phyloP scores from a whole-genome alignment of 2,113 vertebrate genomes.

The Pseudonaja textilis region DNA sequence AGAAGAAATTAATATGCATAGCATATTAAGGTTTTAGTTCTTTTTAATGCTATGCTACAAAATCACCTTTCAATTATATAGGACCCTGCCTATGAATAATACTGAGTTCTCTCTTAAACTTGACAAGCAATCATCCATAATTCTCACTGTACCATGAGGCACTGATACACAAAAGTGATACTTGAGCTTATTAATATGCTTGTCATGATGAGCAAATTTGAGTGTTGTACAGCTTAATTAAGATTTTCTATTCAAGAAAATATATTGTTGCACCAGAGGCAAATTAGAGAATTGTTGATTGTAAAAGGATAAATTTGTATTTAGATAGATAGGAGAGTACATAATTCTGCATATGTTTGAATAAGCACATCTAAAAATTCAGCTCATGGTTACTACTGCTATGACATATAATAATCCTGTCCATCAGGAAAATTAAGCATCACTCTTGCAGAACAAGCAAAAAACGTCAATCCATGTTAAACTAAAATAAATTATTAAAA shows the following conservation, averaged over 20 bases:
- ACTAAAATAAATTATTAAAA: background rate
- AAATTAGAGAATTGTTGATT: conserved; percentile 26
- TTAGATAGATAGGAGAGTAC: background rate
- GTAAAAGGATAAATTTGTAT: conserved; percentile 10
- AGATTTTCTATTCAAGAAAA: conserved; percentile 22
- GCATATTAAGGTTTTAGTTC: background rate
- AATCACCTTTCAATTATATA: background rate
- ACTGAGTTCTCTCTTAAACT: background rate
- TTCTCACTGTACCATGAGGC: background rate
- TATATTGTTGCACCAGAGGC: conserved; percentile 8
- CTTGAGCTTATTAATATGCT: conserved; percentile 14
- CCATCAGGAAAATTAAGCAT: background rate
- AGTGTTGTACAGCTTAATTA: conserved; percentile 32
- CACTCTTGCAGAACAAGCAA: background rate
- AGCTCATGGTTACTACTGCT: background rate
- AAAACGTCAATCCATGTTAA: background rate
- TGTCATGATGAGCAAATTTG: background rate
- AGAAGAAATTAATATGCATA: background rate
- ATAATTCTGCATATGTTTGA: conserved; percentile 19
- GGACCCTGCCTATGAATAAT: background rate
- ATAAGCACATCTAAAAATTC: conserved; percentile 5
- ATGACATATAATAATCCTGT: background rate
- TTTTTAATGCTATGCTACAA: background rate
- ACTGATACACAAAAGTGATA: background rate
- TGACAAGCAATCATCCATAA: background rate